Evolutionary conservation across 2,797 vertebrate species (phyloP), one percentile per base, ranked within the genome.

Genomic region (Anguilla megastoma): DNA sequence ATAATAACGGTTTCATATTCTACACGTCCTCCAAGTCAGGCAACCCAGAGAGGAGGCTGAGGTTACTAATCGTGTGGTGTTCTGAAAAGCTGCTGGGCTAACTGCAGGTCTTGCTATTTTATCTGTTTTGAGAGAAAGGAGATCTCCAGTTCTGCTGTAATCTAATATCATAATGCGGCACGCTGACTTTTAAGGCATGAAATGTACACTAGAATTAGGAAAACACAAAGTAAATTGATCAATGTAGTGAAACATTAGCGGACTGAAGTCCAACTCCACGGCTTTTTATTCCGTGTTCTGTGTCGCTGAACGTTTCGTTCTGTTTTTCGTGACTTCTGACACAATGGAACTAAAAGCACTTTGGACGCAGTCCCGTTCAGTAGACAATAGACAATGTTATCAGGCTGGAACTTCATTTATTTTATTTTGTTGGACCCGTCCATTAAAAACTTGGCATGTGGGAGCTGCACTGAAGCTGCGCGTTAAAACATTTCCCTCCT

Each of bases 201-300:
- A 85, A 87, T 86, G 84, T 33, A 86, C 89, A 83, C 85, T 89
- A 66, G 87, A 89, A 86, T 85, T 87, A 86, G 84, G 86, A 87
- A 41, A 89, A 74, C 79, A 76, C 85, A 66, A 87, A 87, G 86
- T 89, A 87, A 89, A 89, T 87, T 86, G 89, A 88, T 89, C 86
- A 85, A 71, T 86, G 86, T 85, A 52, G n/a, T 45, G 86, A 85
- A 89, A 89, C 89, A 83, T 87, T 89, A 87, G 86, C 56, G 27
- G 84, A 86, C 69, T 87, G 84, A 86, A 89, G 50, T 74, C 88
- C 30, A 85, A 87, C 66, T 84, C 85, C 69, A 84, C 58, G 69
- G 88, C 80, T 71, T 84, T 86, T 60, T 84, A 41, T 41, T 56
- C 84, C 27, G 60, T 79, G 27, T 63, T 83, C 33, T 16, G 83